phyloP scores from a whole-genome alignment of 2,113 vertebrate genomes.

The Paramormyrops kingsleyae region DNA sequence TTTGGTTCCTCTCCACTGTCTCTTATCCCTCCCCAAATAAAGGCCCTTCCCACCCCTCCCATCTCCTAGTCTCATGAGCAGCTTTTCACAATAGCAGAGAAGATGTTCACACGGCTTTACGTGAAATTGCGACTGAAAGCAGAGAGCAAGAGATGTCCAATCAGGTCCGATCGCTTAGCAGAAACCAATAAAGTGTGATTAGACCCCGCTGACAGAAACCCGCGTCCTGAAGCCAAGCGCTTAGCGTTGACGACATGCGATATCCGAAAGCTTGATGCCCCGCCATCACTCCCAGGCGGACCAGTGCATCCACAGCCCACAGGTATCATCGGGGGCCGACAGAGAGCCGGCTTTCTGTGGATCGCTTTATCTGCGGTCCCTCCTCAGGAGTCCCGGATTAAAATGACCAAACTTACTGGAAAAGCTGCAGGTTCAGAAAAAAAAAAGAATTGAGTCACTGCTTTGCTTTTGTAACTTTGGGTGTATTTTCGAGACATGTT shows the following conservation, averaged over 20 bases:
- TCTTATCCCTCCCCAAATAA: not conserved
- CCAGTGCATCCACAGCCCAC: conserved; percentile 48
- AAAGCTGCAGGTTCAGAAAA: not conserved
- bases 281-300: conserved; percentile 44
- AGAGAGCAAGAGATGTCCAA: conserved; percentile 62
- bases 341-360: not conserved
- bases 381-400: not conserved
- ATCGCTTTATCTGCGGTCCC: not conserved
- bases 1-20: not conserved
- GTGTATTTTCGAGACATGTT: not conserved
- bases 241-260: conserved; percentile 65
- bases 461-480: not conserved
- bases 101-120: conserved; percentile 6
- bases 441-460: not conserved
- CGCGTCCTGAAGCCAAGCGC: conserved; percentile 49
- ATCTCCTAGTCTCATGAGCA: not conserved
- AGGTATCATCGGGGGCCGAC: conserved; percentile 24
- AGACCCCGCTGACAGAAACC: conserved; percentile 50
- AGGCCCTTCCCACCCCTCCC: not conserved
- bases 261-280: conserved; percentile 57
- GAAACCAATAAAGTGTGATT: conserved; percentile 60
- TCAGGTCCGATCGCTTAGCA: conserved; percentile 55
- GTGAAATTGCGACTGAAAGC: conserved; percentile 31
- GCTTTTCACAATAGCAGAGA: not conserved
- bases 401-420: not conserved